Percentiles rank a stretch among this genome's conserved stretches.
phyloP scores from a whole-genome alignment of 2,797 vertebrate genomes.

The Antennarius maculatus region DNA sequence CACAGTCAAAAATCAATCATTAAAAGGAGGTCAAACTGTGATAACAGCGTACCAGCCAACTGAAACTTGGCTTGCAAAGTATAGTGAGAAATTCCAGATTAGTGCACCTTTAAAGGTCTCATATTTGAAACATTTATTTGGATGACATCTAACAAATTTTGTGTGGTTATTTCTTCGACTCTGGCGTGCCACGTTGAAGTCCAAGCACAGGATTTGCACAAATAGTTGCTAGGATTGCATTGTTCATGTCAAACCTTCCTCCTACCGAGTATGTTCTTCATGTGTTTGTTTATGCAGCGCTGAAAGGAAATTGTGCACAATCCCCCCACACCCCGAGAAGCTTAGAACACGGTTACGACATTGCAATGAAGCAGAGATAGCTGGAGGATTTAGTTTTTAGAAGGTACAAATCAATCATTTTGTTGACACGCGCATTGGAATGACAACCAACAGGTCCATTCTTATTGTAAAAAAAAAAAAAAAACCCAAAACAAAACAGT shows the following conservation, averaged over 20 bases:
- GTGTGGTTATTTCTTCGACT: too few species aligned
- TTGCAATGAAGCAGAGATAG: conserved; percentile 43
- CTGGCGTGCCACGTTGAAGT: conserved; percentile 16
- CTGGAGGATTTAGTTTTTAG: conserved; percentile 21
- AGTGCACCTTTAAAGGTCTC: not conserved
- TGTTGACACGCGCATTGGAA: conserved; percentile 25
- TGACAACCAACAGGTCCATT: conserved; percentile 46
- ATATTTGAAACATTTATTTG: too few species aligned
- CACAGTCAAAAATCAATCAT: conserved; percentile 45
- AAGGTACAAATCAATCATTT: conserved; percentile 23
- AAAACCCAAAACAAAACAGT: too few species aligned
- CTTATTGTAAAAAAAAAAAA: not conserved
- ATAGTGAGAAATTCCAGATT: conserved; percentile 11
- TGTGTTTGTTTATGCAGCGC: conserved; percentile 29
- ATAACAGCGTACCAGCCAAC: conserved; percentile 14
- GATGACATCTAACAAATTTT: too few species aligned
- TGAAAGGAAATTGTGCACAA: conserved; percentile 37
- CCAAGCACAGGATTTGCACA: conserved; percentile 32
- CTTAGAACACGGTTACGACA: conserved; percentile 34
- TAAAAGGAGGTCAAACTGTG: conserved; percentile 17
- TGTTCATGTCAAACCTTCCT: not conserved
- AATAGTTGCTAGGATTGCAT: conserved; percentile 1
- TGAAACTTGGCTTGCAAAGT: not conserved
- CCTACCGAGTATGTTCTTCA: conserved; percentile 12
- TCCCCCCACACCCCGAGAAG: conserved; percentile 5